These are phyloP conservation scores for Philypnodon macrostomus DNA, from an alignment of 2,797 vertebrate species.

Conservation along the genomic window DNA sequence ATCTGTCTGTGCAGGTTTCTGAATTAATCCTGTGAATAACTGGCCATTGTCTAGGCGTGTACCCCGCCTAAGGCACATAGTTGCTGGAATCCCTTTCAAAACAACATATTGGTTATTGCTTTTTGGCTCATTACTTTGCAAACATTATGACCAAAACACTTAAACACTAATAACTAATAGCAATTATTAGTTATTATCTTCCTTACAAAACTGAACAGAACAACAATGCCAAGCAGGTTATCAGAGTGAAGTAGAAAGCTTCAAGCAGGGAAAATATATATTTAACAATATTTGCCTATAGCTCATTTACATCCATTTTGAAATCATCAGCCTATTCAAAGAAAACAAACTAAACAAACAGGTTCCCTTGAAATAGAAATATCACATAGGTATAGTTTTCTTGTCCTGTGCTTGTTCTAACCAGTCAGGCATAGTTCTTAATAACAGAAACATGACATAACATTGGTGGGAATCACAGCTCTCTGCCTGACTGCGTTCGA, in stretches of 20 bases:
- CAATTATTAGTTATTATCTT: too few relatives aligned
- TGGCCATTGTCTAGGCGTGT: too few relatives aligned
- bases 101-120: too few relatives aligned
- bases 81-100: too few relatives aligned
- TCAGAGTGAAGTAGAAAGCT: not conserved
- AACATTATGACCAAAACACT: too few relatives aligned
- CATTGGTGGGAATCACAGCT: conserved; percentile 27
- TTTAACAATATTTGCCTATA: not conserved
- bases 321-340: not conserved
- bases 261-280: conserved; percentile 3
- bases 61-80: too few relatives aligned
- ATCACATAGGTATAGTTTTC: conserved; percentile 3
- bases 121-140: too few relatives aligned
- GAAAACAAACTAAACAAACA: not conserved
- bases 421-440: conserved; percentile 27
- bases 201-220: too few relatives aligned
- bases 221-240: not conserved
- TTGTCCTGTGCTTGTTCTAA: conserved; percentile 8
- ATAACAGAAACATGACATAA: conserved; percentile 27
- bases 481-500: conserved; percentile 39
- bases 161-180: too few relatives aligned
- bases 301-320: conserved; percentile 1
- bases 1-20: too few relatives aligned
- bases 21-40: too few relatives aligned
- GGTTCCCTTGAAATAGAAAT: not conserved